A percentile compares a stretch with the other conserved stretches of the same genome.
Evolutionary conservation across 2,113 vertebrate species (phyloP).

Genomic region (Muntiacus muntjak): DNA sequence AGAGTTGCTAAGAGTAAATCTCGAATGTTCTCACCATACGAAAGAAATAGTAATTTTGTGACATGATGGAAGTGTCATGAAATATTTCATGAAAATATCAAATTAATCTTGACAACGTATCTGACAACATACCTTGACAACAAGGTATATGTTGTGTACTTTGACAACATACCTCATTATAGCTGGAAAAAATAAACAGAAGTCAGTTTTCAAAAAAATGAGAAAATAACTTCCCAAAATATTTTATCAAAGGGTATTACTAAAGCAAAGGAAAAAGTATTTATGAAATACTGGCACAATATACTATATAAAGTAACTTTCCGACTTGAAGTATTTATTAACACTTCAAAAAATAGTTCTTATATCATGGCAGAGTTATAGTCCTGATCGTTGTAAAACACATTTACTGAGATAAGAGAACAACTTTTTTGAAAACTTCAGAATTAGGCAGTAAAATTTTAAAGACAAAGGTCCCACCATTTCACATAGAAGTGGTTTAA

Average conservation of each 20-base stretch:
- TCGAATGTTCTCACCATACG: background rate
- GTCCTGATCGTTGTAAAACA: background rate
- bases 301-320: background rate
- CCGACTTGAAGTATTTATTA: background rate
- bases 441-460: constrained; percentile 33
- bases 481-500: constrained; percentile 25
- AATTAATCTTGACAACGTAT: background rate
- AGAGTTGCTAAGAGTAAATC: background rate
- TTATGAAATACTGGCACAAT: background rate
- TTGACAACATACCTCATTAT: background rate
- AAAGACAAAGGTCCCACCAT: background rate
- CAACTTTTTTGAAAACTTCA: background rate
- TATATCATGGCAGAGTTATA: background rate
- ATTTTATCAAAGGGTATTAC: background rate
- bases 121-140: background rate
- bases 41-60: background rate
- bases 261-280: background rate
- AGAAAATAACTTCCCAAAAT: background rate
- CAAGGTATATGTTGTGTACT: background rate
- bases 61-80: background rate
- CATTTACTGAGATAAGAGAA: background rate
- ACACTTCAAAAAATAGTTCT: constrained; percentile 20
- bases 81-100: background rate
- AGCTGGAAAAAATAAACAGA: background rate
- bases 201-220: background rate